Evolutionary conservation across 2,797 vertebrate species (phyloP).

Genomic region (Phataginus tricuspis): DNA sequence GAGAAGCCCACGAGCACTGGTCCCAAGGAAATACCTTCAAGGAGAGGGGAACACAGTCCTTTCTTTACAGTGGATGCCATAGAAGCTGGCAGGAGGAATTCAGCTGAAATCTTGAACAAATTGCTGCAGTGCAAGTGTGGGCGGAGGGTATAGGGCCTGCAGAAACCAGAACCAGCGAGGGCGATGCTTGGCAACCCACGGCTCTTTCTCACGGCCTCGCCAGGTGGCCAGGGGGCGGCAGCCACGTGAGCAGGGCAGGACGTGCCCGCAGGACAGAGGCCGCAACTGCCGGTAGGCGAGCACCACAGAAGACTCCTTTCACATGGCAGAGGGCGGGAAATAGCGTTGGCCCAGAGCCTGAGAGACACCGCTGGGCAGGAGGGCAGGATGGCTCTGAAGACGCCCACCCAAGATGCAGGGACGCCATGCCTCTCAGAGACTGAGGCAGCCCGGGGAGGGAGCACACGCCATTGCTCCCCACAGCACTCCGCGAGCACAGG

Average conservation of each 20-base stretch:
- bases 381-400: not conserved
- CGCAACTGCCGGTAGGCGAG: accelerated
- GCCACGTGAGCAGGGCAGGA: accelerated
- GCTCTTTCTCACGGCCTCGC: too few species aligned
- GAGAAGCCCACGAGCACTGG: not conserved
- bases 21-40: not conserved
- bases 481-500: accelerated
- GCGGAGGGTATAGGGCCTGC: too few species aligned
- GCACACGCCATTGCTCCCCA: accelerated
- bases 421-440: not conserved
- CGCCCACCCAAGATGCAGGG: not conserved
- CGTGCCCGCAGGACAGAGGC: accelerated
- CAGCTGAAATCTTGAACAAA: not conserved
- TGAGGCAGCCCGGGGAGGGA: too few species aligned
- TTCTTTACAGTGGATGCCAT: accelerated
- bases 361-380: not conserved
- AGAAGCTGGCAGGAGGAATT: not conserved
- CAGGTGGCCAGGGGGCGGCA: accelerated
- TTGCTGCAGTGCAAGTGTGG: accelerated
- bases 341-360: accelerated
- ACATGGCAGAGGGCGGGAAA: not conserved
- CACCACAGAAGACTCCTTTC: too few species aligned
- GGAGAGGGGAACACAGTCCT: accelerated
- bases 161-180: too few species aligned
- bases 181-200: too few species aligned